Percentiles rank a stretch among this genome's conserved stretches.
These are phyloP conservation scores for Blera fallax DNA, from an alignment of 2,888 invertebrate species.

Conservation along the genomic window DNA sequence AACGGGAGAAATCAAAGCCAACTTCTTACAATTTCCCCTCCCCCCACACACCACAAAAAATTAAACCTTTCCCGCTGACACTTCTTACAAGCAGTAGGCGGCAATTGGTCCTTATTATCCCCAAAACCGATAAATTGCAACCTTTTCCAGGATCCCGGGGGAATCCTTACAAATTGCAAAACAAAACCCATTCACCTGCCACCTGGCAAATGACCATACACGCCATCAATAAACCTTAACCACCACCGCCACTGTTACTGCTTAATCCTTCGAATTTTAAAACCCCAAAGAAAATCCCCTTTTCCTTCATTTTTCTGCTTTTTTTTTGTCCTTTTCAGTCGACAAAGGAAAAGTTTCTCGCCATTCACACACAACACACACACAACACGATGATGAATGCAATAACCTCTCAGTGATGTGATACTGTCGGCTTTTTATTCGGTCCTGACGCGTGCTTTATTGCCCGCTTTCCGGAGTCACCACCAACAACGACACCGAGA, in stretches of 20 bases:
- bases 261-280: conserved; percentile 55
- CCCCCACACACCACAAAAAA: background rate
- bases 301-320: background rate
- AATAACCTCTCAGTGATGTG: conserved; percentile 50
- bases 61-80: background rate
- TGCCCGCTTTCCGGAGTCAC: conserved; percentile 18
- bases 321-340: conserved; percentile 1
- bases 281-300: conserved; percentile 47
- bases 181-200: conserved; percentile 42
- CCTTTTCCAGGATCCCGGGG: background rate
- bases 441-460: conserved; percentile 65
- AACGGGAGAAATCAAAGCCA: background rate
- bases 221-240: conserved; percentile 60
- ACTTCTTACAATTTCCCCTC: background rate
- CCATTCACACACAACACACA: background rate
- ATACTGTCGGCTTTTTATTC: conserved; percentile 39
- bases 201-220: conserved; percentile 65
- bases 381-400: conserved; percentile 50
- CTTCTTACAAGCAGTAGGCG: background rate
- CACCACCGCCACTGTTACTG: background rate
- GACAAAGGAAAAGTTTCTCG: conserved; percentile 30
- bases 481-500: background rate
- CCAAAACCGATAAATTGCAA: conserved; percentile 48
- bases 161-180: conserved; percentile 59
- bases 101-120: background rate